These are phyloP conservation scores for Rynchops niger DNA, from an alignment of 2,113 vertebrate species.

Conservation along the genomic window DNA sequence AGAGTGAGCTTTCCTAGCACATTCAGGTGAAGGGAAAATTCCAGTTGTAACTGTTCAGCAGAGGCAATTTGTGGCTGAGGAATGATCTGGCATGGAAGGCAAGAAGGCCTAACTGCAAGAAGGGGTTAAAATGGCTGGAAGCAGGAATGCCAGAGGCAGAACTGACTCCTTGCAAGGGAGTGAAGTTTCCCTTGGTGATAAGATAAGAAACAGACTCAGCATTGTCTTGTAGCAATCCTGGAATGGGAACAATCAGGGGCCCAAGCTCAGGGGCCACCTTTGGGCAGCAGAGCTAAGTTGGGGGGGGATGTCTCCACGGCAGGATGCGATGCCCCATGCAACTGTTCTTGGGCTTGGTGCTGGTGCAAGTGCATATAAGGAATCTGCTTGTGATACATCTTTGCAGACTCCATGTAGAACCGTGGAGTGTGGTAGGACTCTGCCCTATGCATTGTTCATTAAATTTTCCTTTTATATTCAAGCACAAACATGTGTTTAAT, in stretches of 20 bases:
- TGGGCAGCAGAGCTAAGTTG: background rate
- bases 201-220: background rate
- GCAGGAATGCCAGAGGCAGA: background rate
- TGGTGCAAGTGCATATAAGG: background rate
- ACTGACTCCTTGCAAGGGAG: background rate
- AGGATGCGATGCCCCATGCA: background rate
- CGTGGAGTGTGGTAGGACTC: background rate
- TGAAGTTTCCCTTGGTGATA: background rate
- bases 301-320: background rate
- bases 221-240: background rate
- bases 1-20: background rate
- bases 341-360: background rate
- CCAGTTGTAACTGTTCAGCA: background rate
- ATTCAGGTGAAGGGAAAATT: background rate
- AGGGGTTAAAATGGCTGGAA: background rate
- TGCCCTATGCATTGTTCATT: background rate
- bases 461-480: background rate
- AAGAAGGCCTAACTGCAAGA: background rate
- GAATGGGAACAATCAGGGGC: background rate
- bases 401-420: background rate
- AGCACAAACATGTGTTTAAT: background rate
- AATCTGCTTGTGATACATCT: background rate
- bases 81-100: background rate
- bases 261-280: background rate
- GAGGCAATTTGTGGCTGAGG: background rate